Evolutionary conservation across 2,797 vertebrate genomes (phyloP).

Genomic region (Propithecus deckenii): DNA sequence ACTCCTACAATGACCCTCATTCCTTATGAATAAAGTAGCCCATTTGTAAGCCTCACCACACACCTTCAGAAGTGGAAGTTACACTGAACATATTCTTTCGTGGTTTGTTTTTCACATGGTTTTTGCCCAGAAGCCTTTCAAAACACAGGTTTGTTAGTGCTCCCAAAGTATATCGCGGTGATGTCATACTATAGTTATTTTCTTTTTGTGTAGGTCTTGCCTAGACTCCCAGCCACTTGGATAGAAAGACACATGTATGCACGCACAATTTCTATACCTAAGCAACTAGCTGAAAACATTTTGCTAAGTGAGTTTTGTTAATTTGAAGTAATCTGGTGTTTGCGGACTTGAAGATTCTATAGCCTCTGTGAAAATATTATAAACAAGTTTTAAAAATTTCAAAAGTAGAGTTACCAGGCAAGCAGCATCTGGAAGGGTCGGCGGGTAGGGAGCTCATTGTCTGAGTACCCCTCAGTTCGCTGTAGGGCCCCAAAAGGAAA

Average conservation of each 20-base stretch:
- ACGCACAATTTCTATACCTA: neutral
- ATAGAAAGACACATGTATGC: neutral
- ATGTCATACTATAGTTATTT: neutral
- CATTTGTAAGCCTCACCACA: neutral
- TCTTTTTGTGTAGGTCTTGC: neutral
- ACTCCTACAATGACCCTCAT: neutral
- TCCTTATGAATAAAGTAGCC: neutral
- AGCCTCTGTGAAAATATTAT: neutral
- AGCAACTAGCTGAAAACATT: neutral
- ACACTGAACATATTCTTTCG: neutral
- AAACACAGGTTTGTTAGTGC: neutral
- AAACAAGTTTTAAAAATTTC: neutral
- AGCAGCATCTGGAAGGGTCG: too few relatives aligned
- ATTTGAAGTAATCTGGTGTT: neutral
- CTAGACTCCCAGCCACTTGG: neutral
- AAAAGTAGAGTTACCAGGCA: neutral
- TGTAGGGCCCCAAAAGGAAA: too few relatives aligned
- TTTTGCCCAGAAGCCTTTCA: neutral
- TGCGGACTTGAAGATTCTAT: neutral
- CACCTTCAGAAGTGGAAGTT: neutral
- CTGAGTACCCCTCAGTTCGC: too few relatives aligned
- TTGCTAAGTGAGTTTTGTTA: neutral
- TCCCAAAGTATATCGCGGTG: neutral
- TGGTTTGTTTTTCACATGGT: neutral
- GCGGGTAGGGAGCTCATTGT: too few relatives aligned